Base-by-base conservation (phyloP, 1,140 invertebrate species). In the Lepidostoma basale region DNA sequence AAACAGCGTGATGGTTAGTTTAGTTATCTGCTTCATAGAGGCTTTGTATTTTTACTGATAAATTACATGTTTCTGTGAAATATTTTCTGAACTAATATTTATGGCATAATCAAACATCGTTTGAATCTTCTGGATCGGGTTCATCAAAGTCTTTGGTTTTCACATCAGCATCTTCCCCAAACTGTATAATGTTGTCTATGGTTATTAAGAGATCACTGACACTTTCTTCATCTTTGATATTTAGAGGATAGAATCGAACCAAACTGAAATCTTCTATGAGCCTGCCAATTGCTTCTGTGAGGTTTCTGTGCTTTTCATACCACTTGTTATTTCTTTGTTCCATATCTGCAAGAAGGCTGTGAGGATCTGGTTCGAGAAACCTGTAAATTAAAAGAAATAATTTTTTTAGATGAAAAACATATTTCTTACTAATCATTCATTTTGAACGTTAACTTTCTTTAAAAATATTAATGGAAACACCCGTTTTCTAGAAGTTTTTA, bases 121-220 rank as follows among this genome's bases (percentile, higher is more conserved):
- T 12, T 33, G 5, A 12, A 33, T 87, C 86, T 52, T 91, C 86
- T 0, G 84, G 80, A 56, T 88, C 86, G 9, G 81, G 83, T 71
- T 88, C 87, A 73, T 93, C 92, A 81, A 94, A 94, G 76, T 95
- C 93, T 72, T 81, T 85, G 5, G 87, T 88, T 82, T 90, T 94
- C 0, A 96, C 91, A 84, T 99, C 98, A 36, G 88, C 84, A 82
- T 99, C 96, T 81, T 99, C 97, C 0, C 96, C 97, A 82, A 90
- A 99, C 75, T 99, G 97, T 77, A 99, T 91, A 40, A 95, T 89
- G 78, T 91, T 95, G 81, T 99, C 96, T 70, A 99, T 94, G 18
- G 91, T 92, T 9, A 97, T 69, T 54, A 97, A 80, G 12, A 98
- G 81, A 78, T 98, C 92, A 8, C 86, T 85, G 58, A 95, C 80